phyloP scores from a whole-genome alignment of 2,888 invertebrate species.

The Pristionchus japonicus region DNA sequence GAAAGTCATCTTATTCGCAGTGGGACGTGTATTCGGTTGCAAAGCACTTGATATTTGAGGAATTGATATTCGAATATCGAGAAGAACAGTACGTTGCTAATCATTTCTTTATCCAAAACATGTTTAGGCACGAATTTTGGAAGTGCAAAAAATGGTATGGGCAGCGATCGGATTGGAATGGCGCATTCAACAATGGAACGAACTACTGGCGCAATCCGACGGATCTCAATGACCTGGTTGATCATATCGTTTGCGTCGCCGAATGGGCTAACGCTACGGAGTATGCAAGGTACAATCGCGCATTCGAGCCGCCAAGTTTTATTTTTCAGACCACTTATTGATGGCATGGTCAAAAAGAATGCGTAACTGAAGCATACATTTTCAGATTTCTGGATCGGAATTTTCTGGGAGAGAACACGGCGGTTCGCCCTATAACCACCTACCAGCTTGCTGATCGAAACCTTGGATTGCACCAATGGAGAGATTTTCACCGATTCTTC shows the following conservation, averaged over 20 bases:
- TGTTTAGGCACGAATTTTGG: background rate
- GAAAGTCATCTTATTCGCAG: too few species aligned
- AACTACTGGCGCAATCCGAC: background rate
- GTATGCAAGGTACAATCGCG: background rate
- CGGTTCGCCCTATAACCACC: background rate
- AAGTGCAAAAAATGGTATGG: background rate
- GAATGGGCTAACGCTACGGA: background rate
- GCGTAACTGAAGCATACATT: too few species aligned
- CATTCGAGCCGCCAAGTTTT: too few species aligned
- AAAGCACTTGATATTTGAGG: too few species aligned
- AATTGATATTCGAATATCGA: too few species aligned
- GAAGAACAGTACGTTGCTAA: too few species aligned
- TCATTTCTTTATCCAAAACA: too few species aligned
- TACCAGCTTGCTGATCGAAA: background rate
- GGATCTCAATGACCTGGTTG: background rate
- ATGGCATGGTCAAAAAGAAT: too few species aligned
- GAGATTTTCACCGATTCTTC: background rate
- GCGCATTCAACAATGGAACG: background rate
- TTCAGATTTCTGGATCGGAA: background rate
- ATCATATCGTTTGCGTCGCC: background rate
- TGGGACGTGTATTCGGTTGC: too few species aligned
- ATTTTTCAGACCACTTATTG: too few species aligned
- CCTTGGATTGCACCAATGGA: background rate
- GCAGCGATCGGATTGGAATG: background rate
- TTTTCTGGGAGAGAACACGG: background rate